phyloP scores from a whole-genome alignment of 2,888 invertebrate species.

The Smittia aterrima region DNA sequence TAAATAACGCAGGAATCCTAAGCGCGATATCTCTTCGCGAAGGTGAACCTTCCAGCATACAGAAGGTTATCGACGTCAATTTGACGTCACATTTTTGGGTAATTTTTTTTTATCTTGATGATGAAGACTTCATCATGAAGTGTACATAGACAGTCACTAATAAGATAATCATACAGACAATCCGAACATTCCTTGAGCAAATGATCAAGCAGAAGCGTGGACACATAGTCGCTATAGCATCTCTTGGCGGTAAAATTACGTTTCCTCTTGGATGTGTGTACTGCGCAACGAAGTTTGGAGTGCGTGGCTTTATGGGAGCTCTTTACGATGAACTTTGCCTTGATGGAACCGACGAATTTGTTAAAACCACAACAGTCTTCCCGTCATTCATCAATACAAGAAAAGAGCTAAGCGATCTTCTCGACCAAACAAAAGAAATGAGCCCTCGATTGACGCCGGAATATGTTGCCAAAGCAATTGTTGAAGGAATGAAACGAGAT shows the following conservation, averaged over 20 bases:
- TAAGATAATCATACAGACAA: constrained; percentile 48
- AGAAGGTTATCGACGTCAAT: constrained; percentile 54
- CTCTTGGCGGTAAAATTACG: constrained; percentile 51
- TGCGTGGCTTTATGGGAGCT: constrained; percentile 52
- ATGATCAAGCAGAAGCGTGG: constrained; percentile 54
- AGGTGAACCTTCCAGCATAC: constrained; percentile 52
- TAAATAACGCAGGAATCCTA: constrained; percentile 56
- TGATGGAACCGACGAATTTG: constrained; percentile 30
- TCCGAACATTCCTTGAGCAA: constrained; percentile 53
- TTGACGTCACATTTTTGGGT: constrained; percentile 55
- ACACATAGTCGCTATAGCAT: constrained; percentile 55
- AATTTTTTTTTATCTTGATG: too few species aligned
- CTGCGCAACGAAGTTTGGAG: constrained; percentile 55
- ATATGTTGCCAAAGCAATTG: constrained; percentile 52
- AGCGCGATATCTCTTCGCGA: constrained; percentile 52
- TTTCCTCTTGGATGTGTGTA: constrained; percentile 52
- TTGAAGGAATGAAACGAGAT: constrained; percentile 47
- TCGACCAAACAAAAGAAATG: neutral
- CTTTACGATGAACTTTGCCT: constrained; percentile 36
- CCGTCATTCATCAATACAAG: constrained; percentile 54
- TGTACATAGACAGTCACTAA: neutral
- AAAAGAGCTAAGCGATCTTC: constrained; percentile 44
- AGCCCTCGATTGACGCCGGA: constrained; percentile 50
- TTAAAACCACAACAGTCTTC: constrained; percentile 48
- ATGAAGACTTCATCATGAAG: too few species aligned